A percentile compares a stretch with the other conserved stretches of the same genome.
These are phyloP conservation scores for Orchesella flavescens DNA, from an alignment of 2,888 invertebrate genomes.

Conservation along the genomic window DNA sequence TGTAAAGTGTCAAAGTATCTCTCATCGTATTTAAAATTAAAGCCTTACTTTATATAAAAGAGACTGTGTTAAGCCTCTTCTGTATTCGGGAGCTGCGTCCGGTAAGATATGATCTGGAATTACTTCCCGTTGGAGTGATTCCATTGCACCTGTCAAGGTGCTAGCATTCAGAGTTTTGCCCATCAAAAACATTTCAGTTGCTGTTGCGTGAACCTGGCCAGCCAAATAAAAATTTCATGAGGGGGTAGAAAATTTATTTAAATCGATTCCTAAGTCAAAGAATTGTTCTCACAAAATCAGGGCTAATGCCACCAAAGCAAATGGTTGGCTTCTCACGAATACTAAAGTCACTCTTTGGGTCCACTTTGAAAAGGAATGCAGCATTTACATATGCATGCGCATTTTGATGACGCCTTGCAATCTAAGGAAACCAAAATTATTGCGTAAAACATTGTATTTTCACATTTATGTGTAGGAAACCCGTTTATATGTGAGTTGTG, in stretches of 20 bases:
- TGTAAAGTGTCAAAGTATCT: too few species aligned
- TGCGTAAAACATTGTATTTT: not conserved
- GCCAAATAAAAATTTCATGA: too few species aligned
- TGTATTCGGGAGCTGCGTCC: constrained; percentile 26
- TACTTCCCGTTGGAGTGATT: not conserved
- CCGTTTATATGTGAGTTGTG: not conserved
- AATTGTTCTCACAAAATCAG: constrained; percentile 67
- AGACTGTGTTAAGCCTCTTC: constrained; percentile 10
- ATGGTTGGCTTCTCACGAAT: constrained; percentile 75
- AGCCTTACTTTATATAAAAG: constrained; percentile 37
- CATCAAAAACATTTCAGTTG: constrained; percentile 77
- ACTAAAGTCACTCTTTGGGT: constrained; percentile 75
- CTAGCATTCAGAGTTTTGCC: constrained; percentile 76
- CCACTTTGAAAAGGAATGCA: constrained; percentile 81
- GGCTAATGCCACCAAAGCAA: constrained; percentile 74
- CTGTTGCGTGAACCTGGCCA: constrained; percentile 76
- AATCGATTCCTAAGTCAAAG: too few species aligned
- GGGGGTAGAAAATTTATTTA: constrained; percentile 74
- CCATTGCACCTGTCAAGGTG: constrained; percentile 75
- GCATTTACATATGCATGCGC: constrained; percentile 86
- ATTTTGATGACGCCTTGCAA: constrained; percentile 85
- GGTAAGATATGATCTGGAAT: constrained; percentile 10
- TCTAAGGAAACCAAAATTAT: constrained; percentile 75
- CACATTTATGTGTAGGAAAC: too few species aligned
- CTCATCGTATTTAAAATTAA: too few species aligned